Conservation (phyloP, 2,113 vertebrate genomes). For the Bubo bubo region DNA sequence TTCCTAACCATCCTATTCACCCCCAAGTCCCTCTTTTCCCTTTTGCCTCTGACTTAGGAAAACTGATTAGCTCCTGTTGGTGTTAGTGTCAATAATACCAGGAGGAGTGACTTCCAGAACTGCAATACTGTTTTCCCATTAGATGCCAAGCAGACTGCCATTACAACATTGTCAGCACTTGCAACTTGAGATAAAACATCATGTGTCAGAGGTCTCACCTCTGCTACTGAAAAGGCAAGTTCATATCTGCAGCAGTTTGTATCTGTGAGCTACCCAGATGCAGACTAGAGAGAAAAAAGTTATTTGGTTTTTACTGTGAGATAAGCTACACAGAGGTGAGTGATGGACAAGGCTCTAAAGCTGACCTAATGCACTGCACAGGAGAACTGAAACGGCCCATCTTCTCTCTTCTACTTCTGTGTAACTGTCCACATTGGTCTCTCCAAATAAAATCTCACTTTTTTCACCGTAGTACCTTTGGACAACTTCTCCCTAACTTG, state of each 20-base stretch:
- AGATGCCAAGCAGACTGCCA: not conserved
- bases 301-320: not conserved
- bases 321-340: not conserved
- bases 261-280: not conserved
- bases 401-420: not conserved
- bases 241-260: not conserved
- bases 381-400: not conserved
- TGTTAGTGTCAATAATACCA: not conserved
- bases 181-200: not conserved
- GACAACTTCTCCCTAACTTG: not conserved
- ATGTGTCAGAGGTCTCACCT: not conserved
- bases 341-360: rapidly evolving
- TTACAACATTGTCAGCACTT: rapidly evolving
- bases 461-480: not conserved
- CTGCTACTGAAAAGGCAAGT: not conserved
- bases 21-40: not conserved
- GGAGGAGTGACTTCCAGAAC: not conserved
- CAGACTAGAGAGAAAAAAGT: not conserved
- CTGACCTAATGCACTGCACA: not conserved
- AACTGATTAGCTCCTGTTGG: not conserved
- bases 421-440: rapidly evolving
- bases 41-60: not conserved
- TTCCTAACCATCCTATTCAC: not conserved
- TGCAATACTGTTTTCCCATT: not conserved
- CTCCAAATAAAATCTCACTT: not conserved